Base-by-base conservation (phyloP, 2,888 invertebrate genomes). In the Cloeon dipterum region DNA sequence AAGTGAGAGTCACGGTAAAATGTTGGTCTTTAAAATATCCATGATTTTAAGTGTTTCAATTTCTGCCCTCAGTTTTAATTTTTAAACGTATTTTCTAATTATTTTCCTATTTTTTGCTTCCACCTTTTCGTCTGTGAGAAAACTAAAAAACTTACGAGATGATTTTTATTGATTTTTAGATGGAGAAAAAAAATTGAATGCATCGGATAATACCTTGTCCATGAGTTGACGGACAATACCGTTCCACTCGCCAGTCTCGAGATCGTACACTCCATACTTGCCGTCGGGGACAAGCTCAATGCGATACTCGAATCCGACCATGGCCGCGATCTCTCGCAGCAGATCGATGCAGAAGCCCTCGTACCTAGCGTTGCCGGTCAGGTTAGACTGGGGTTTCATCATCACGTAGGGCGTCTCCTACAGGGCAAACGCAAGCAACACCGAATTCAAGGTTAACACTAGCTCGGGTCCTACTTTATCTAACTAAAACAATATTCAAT, bases 271-370 rank as follows among this genome's bases (percentile, higher is more conserved):
- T 25, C 78, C 78, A 54, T 78, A 78, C 54, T 70, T 70, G 46
- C 68, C 66, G 52, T 72, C 66, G 14, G 66, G 70, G 42, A 66
- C 70, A 47, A 65, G 58, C 50, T 69, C 66, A 45, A 75, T 68
- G 45, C 63, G 62, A 55, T 73, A 74, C 51, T 69, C 64, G 56
- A 74, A 73, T 41, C 70, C 70, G 44, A 71, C 68, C 60, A 67
- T 65, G 41, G 55, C 56, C 41, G 71, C 66, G 46, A 74, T 66
- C 48, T 65, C 63, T 52, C 63, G 62, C 47, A 74, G 61, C 46
- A 76, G 58, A 56, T 76, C 75, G 48, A 75, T 72, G 57, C 74
- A 74, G 59, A 74, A 75, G 44, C 76, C 76, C 52, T 74, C 70
- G 56, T 68, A 75, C 44, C 67, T 65, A 40, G 65, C 64, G 54